These are phyloP conservation scores for Sisor rabdophorus DNA, from an alignment of 2,113 vertebrate genomes.

Conservation along the genomic window DNA sequence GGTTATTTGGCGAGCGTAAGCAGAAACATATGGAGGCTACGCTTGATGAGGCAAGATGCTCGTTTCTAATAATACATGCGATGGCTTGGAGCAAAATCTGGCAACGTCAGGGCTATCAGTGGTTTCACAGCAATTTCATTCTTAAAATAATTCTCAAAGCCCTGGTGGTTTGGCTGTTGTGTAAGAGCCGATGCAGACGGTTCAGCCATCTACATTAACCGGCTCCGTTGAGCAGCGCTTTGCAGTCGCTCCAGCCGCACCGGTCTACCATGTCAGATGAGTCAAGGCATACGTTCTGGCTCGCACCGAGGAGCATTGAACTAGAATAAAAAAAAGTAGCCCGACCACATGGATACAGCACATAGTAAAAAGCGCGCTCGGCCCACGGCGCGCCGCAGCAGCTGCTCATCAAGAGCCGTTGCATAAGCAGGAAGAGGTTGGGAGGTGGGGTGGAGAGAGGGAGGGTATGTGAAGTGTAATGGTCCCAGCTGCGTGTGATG, in stretches of 20 bases:
- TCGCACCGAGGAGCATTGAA: conserved; percentile 30
- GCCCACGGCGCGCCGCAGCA: conserved; percentile 21
- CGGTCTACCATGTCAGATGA: conserved; percentile 53
- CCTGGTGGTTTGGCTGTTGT: conserved; percentile 16
- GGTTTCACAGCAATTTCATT: conserved; percentile 31
- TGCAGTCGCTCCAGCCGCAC: conserved; percentile 35
- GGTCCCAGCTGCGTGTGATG: conserved; percentile 40
- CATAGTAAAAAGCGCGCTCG: conserved; percentile 30
- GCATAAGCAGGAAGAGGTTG: conserved; percentile 33
- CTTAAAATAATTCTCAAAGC: conserved; percentile 40
- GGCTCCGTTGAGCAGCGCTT: conserved; percentile 38
- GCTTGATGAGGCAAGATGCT: conserved; percentile 15
- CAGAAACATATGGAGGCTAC: conserved; percentile 24
- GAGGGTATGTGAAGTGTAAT: conserved; percentile 24
- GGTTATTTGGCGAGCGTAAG: conserved; percentile 8
- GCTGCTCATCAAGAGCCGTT: conserved; percentile 48
- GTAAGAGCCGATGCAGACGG: conserved; percentile 9
- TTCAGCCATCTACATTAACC: conserved; percentile 21
- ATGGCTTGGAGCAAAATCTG: conserved; percentile 20
- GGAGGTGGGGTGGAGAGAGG: not conserved
- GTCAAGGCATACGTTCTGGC: conserved; percentile 50
- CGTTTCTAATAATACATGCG: conserved; percentile 17
- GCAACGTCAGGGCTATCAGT: not conserved
- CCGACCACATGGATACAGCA: conserved; percentile 23
- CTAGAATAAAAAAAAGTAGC: conserved; percentile 12